These are phyloP conservation scores for Fragum fragum DNA, from an alignment of 2,888 invertebrate species.

Conservation along the genomic window DNA sequence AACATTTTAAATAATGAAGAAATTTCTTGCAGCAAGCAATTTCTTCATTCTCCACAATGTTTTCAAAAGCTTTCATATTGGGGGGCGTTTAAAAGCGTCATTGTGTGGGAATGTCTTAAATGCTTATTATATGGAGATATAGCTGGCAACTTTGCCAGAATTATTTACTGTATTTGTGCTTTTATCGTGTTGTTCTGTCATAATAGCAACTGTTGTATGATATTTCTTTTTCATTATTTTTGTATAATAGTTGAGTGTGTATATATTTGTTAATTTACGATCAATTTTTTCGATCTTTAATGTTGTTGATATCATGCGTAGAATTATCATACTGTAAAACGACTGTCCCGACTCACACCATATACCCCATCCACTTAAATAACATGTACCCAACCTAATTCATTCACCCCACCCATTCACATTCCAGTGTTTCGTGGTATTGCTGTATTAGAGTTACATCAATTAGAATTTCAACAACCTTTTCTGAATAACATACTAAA, in stretches of 20 bases:
- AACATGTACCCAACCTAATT: neutral
- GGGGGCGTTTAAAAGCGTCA: too few species aligned
- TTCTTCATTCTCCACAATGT: too few species aligned
- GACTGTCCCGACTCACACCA: neutral
- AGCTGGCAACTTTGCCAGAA: neutral
- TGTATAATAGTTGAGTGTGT: slow-evolving; percentile 13
- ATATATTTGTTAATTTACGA: slow-evolving; percentile 14
- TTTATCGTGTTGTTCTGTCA: slow-evolving; percentile 8
- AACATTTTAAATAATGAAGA: too few species aligned
- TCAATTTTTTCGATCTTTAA: slow-evolving; percentile 13
- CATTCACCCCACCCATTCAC: neutral
- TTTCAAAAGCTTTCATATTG: too few species aligned
- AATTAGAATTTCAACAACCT: too few species aligned
- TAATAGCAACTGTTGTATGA: neutral
- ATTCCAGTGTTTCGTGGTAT: neutral
- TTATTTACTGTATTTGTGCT: neutral
- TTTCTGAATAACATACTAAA: too few species aligned
- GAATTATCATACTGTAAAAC: neutral
- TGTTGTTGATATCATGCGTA: slow-evolving; percentile 13
- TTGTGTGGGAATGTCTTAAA: too few species aligned
- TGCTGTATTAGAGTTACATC: too few species aligned
- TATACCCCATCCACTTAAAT: neutral
- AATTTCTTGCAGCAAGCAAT: too few species aligned
- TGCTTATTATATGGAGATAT: neutral
- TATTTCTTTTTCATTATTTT: slow-evolving; percentile 8